A percentile compares a stretch with the other conserved stretches of the same genome.
Evolutionary conservation across 1,140 invertebrate genomes (phyloP).

Genomic region (Drosophila ogumai): DNA sequence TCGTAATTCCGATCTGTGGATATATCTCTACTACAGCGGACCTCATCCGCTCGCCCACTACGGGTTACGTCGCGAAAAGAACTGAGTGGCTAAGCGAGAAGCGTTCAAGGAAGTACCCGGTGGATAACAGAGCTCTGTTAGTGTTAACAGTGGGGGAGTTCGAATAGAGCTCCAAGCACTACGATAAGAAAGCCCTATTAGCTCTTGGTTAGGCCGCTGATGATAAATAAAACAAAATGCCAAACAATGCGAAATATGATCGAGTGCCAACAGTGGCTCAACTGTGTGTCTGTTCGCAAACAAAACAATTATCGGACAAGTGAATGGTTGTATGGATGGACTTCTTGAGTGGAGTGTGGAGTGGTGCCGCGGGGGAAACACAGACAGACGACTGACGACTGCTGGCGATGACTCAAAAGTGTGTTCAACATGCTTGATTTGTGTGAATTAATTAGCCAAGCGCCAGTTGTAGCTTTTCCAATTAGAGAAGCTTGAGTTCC

Average conservation of each 20-base stretch:
- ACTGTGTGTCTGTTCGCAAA: slow-evolving; percentile 27
- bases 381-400: not conserved
- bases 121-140: slow-evolving; percentile 14
- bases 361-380: slow-evolving; percentile 23
- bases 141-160: not conserved
- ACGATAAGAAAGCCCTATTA: not conserved
- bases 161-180: not conserved
- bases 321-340: slow-evolving; percentile 27
- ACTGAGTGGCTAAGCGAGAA: slow-evolving; percentile 10
- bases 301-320: slow-evolving; percentile 45
- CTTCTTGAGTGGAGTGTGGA: slow-evolving; percentile 23
- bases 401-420: slow-evolving; percentile 33
- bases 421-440: slow-evolving; percentile 2
- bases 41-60: slow-evolving; percentile 22
- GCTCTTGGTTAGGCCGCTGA: not conserved
- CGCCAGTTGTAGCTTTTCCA: not conserved
- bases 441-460: slow-evolving; percentile 40
- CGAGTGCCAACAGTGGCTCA: slow-evolving; percentile 38
- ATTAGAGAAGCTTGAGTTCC: not conserved
- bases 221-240: not conserved
- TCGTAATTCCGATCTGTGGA: slow-evolving; percentile 28
- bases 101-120: not conserved
- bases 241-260: slow-evolving; percentile 29
- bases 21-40: not conserved
- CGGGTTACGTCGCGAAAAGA: slow-evolving; percentile 18